Conservation (phyloP, 1,140 invertebrate genomes). For the Sitodiplosis mosellana region DNA sequence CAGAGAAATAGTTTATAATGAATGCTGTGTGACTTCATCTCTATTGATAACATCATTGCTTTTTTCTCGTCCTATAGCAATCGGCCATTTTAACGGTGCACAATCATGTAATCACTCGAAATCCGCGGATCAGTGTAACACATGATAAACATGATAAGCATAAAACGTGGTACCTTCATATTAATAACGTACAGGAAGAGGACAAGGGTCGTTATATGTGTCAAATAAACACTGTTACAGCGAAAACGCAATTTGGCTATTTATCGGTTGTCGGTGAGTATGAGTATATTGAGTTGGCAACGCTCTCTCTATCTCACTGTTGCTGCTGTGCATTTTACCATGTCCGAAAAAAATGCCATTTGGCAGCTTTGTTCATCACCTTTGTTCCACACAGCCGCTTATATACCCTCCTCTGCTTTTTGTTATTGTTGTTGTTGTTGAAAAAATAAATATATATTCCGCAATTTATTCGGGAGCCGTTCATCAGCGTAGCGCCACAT, state of each 20-base stretch:
- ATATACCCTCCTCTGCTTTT: no score
- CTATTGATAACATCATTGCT: no score
- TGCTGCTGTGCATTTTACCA: not conserved
- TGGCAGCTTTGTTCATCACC: not conserved
- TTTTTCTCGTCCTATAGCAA: no score
- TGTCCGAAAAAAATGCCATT: not conserved
- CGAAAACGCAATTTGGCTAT: constrained; percentile 81
- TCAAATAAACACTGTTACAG: constrained; percentile 87
- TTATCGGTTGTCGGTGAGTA: constrained; percentile 81
- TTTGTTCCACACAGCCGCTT: no score
- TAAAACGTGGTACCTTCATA: constrained; percentile 79
- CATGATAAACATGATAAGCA: constrained; percentile 58
- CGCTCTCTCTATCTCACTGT: no score
- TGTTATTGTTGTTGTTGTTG: no score
- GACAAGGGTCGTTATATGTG: constrained; percentile 87
- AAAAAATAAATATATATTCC: no score
- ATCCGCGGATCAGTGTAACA: constrained; percentile 75
- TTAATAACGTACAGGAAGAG: constrained; percentile 73
- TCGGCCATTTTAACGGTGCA: constrained; percentile 74
- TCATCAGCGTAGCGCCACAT: no score
- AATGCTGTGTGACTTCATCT: no score
- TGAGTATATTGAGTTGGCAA: not conserved
- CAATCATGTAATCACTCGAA: constrained; percentile 79
- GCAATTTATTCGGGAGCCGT: no score
- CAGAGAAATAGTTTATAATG: constrained; percentile 13